Percentiles rank a stretch among this genome's conserved stretches.
These are phyloP conservation scores for Stichodactyla helianthus DNA, from an alignment of 64 coral and sea anemone genomes.

Conservation along the genomic window DNA sequence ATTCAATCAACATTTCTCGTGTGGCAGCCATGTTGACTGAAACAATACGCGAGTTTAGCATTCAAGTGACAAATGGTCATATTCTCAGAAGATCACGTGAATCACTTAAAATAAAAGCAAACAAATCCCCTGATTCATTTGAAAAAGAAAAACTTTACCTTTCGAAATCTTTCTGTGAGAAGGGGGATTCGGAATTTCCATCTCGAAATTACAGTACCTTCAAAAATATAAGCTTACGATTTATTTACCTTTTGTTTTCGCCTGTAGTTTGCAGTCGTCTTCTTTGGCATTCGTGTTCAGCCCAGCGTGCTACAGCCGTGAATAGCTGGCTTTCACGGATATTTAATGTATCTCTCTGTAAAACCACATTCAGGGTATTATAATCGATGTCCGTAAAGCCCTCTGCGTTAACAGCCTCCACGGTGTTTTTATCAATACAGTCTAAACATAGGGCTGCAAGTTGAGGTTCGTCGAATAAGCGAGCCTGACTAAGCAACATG, in stretches of 20 bases:
- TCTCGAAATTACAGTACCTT: neutral
- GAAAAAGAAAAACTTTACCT: no score
- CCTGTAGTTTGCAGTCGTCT: conserved; percentile 62
- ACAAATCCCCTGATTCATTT: no score
- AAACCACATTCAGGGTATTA: conserved; percentile 77
- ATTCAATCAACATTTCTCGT: no score
- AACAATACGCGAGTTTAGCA: no score
- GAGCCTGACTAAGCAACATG: conserved; percentile 94
- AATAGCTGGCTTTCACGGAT: conserved; percentile 89
- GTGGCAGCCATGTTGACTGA: no score
- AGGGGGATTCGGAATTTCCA: no score
- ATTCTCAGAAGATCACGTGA: no score
- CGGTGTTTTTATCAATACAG: conserved; percentile 92
- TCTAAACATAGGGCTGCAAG: conserved; percentile 80
- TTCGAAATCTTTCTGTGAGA: no score
- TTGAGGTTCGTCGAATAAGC: conserved; percentile 89
- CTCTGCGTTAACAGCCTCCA: conserved; percentile 80
- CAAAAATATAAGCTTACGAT: neutral
- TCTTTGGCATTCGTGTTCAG: conserved; percentile 89
- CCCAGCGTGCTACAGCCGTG: conserved; percentile 71
- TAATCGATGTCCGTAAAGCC: conserved; percentile 98
- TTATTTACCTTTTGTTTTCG: conserved; percentile 76
- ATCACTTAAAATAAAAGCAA: no score
- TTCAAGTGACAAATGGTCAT: no score
- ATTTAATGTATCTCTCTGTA: conserved; percentile 85